Conservation (phyloP, 2,113 vertebrate genomes). For the Phylloscopus whistleri region DNA sequence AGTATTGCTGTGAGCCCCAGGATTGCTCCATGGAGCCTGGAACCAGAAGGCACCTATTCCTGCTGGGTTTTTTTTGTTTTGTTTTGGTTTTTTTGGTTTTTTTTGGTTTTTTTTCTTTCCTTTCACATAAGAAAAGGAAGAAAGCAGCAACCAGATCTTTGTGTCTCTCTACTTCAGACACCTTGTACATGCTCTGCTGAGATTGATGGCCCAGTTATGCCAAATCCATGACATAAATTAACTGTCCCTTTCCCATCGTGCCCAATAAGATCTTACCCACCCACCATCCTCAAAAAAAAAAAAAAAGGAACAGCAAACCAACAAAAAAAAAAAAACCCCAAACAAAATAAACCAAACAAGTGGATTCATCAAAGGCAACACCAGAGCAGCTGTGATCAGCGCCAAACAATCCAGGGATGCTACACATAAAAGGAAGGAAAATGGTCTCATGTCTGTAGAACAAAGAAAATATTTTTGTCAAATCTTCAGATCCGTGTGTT, state of each 20-base stretch:
- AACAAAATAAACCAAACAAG: neutral
- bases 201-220: neutral
- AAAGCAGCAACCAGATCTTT: neutral
- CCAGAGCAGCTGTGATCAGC: neutral
- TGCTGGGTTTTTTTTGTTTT: neutral
- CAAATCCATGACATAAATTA: neutral
- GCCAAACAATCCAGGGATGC: neutral
- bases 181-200: neutral
- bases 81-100: neutral
- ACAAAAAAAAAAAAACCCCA: neutral
- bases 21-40: neutral
- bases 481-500: neutral
- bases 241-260: neutral
- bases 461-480: neutral
- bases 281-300: neutral
- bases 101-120: neutral
- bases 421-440: neutral
- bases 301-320: neutral
- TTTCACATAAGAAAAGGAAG: neutral
- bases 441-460: neutral
- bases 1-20: neutral
- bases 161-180: neutral
- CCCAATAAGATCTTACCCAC: neutral
- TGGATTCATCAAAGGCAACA: neutral
- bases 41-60: neutral